Evolutionary conservation across 2,797 vertebrate species (phyloP).

Genomic region (Heterohyrax brucei): DNA sequence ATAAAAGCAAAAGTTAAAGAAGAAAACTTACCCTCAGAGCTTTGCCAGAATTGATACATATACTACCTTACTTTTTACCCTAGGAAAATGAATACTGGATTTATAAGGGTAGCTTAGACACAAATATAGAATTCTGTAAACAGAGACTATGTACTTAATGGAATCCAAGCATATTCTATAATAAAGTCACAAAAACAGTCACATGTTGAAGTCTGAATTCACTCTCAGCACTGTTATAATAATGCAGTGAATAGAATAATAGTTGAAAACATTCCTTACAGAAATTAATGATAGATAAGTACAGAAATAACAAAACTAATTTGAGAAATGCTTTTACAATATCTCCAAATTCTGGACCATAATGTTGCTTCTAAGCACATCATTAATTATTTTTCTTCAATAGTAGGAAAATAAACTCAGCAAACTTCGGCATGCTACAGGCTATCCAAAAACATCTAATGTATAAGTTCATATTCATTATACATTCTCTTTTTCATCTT

Average conservation of each 20-base stretch:
- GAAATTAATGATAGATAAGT: not conserved
- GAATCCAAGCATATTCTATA: slow-evolving; percentile 40
- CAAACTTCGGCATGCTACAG: slow-evolving; percentile 13
- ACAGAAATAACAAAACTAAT: slow-evolving; percentile 20
- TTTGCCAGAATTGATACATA: slow-evolving; percentile 2
- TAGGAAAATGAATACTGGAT: slow-evolving; percentile 44
- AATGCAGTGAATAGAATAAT: slow-evolving; percentile 43
- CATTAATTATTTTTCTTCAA: slow-evolving; percentile 26
- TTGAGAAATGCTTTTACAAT: slow-evolving; percentile 19
- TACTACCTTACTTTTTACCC: slow-evolving; percentile 3
- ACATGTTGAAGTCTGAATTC: slow-evolving; percentile 28
- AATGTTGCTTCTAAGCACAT: not conserved
- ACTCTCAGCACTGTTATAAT: not conserved
- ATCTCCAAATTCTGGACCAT: not conserved
- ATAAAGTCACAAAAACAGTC: not conserved
- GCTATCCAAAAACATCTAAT: not conserved
- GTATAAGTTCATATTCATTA: not conserved
- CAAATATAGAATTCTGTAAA: slow-evolving; percentile 21
- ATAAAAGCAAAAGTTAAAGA: slow-evolving; percentile 37
- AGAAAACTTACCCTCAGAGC: slow-evolving; percentile 52
- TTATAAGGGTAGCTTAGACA: slow-evolving; percentile 44
- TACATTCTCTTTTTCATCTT: not conserved
- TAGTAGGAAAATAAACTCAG: not conserved
- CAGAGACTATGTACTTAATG: not conserved
- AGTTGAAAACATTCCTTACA: not conserved